Evolutionary conservation across 2,797 vertebrate genomes (phyloP), one percentile per base, ranked within the genome.

Genomic region (Falco naumanni): DNA sequence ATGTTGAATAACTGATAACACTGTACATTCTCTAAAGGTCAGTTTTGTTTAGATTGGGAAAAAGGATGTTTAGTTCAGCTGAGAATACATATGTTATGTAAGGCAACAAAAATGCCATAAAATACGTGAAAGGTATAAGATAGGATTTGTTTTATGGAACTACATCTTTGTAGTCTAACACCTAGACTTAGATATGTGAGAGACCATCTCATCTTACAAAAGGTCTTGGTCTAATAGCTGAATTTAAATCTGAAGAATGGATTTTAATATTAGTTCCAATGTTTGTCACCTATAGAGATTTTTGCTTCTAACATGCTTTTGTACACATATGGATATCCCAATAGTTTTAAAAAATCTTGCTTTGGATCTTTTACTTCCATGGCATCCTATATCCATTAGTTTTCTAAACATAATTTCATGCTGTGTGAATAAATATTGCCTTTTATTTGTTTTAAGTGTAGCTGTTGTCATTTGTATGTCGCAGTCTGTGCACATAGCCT

Each of bases 381-480:
- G 59, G 37, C 51, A 93, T 84, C 26, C 18, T 86, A 22, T 84
- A 94, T 80, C 31, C 6, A 3, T 88, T 66, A 79, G 12, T 70
- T 94, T 82, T 78, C 31, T 82, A 88, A 78, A 87, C 77, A 57
- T 89, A 87, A 91, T 84, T 93, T 76, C 76, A 81, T 91, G 4
- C 66, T 75, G 15, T 85, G 78, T 95, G 50, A 84, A 90, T 90
- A 90, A 92, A 75, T 88, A 84, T 20, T 90, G 51, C 39, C 29
- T 95, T 89, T 91, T 89, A 34, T 94, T 84, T 93, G 37, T 77
- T 96, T 91, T 89, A 29, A 96, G 57, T 95, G 88, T 75, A 94
- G 82, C 84, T 90, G 92, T 92, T 90, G 80, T 95, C 86, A 85
- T 81, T 83, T 96, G 61, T 94, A 45, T 75, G 69, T 95, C 85